These are phyloP conservation scores for Cyprinodon variegatus DNA, from an alignment of 2,113 vertebrate species.

Conservation along the genomic window DNA sequence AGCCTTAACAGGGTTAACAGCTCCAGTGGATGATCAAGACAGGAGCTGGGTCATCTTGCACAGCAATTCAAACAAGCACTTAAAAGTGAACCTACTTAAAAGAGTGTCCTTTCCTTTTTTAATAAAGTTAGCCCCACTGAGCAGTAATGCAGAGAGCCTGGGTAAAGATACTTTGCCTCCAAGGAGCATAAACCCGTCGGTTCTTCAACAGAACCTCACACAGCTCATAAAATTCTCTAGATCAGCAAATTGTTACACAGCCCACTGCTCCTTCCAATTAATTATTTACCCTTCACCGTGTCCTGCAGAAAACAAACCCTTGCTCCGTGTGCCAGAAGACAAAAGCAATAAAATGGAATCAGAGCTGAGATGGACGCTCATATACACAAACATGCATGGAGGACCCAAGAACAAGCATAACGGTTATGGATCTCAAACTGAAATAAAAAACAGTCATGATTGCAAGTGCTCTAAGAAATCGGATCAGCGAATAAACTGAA, in stretches of 20 bases:
- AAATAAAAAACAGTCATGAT: conserved; percentile 56
- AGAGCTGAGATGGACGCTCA: conserved; percentile 45
- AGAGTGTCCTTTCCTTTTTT: conserved; percentile 10
- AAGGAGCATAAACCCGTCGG: conserved; percentile 67
- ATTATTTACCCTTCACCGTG: conserved; percentile 76
- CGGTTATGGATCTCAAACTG: conserved; percentile 15
- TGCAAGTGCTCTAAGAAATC: conserved; percentile 8
- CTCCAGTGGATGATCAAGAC: conserved; percentile 26
- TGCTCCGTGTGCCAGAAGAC: conserved; percentile 54
- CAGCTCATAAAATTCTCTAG: conserved; percentile 71
- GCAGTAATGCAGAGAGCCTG: conserved; percentile 45
- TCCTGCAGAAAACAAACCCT: conserved; percentile 69
- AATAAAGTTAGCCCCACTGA: conserved; percentile 46
- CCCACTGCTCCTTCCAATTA: conserved; percentile 76
- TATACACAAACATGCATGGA: conserved; percentile 37
- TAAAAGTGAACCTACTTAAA: conserved; percentile 32
- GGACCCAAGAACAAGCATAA: conserved; percentile 54
- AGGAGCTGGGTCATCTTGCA: conserved; percentile 32
- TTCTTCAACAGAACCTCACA: conserved; percentile 74
- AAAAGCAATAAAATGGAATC: conserved; percentile 64
- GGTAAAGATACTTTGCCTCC: conserved; percentile 52
- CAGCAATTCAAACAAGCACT: conserved; percentile 42
- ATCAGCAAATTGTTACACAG: conserved; percentile 82
- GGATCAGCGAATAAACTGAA: not conserved
- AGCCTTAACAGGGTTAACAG: conserved; percentile 50